Percentiles rank a stretch among this genome's conserved stretches.
These are phyloP conservation scores for Megalopta genalis DNA, from an alignment of 1,140 invertebrate species.

Conservation along the genomic window DNA sequence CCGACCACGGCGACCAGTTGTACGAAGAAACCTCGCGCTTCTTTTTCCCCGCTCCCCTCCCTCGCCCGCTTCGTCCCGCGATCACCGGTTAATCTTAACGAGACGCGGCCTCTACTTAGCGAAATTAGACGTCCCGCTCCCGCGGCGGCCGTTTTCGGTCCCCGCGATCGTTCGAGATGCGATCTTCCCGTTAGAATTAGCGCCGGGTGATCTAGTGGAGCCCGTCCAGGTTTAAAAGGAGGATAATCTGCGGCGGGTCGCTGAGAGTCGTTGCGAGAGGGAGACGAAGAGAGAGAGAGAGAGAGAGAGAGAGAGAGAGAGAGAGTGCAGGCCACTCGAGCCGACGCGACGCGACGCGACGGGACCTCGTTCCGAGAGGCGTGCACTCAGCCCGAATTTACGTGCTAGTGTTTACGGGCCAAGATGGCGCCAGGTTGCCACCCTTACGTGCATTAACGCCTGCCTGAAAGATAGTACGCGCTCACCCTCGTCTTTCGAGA, in stretches of 20 bases:
- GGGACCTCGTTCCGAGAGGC: slow-evolving; percentile 33
- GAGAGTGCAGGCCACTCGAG: too few relatives aligned
- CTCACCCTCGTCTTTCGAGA: slow-evolving; percentile 51
- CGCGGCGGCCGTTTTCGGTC: background rate
- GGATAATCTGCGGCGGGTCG: slow-evolving; percentile 11
- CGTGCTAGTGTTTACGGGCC: slow-evolving; percentile 63
- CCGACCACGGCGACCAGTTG: slow-evolving; percentile 1
- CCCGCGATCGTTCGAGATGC: slow-evolving; percentile 40
- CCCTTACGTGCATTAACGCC: slow-evolving; percentile 58
- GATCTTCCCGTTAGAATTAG: slow-evolving; percentile 47
- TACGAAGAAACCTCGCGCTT: background rate
- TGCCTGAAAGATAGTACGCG: slow-evolving; percentile 47
- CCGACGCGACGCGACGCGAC: slow-evolving; percentile 36
- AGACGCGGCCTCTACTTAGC: slow-evolving; percentile 33
- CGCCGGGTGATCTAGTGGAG: slow-evolving; percentile 31
- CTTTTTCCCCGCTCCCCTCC: background rate
- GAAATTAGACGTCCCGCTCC: slow-evolving; percentile 44
- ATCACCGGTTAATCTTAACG: slow-evolving; percentile 21
- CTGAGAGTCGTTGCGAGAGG: slow-evolving; percentile 36
- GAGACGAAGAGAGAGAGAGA: too few relatives aligned
- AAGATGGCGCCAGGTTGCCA: slow-evolving; percentile 60
- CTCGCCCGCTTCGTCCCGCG: too few relatives aligned
- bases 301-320: too few relatives aligned
- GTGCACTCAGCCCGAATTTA: slow-evolving; percentile 65
- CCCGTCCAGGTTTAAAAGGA: slow-evolving; percentile 14